phyloP scores from a whole-genome alignment of 2,888 invertebrate species.

The Sphinx pinastri region DNA sequence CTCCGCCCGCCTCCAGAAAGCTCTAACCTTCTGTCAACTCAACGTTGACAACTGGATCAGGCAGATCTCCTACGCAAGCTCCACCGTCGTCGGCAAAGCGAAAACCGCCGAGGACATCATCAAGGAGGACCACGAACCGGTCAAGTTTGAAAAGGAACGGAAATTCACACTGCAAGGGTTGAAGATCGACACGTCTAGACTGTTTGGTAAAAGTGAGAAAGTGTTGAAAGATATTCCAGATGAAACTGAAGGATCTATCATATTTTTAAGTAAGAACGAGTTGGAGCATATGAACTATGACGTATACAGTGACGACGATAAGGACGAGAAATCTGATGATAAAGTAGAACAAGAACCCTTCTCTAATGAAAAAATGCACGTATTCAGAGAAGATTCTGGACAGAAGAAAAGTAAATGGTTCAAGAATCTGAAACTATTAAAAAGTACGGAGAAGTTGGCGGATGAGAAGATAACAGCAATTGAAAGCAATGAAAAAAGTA shows the following conservation, averaged over 20 bases:
- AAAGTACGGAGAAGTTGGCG: slow-evolving; percentile 72
- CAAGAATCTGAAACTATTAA: slow-evolving; percentile 83
- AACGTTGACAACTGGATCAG: slow-evolving; percentile 86
- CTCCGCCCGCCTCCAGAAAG: slow-evolving; percentile 86
- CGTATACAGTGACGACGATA: slow-evolving; percentile 79
- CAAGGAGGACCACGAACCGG: slow-evolving; percentile 79
- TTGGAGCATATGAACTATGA: slow-evolving; percentile 85
- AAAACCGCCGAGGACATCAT: slow-evolving; percentile 82
- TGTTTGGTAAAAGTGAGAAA: slow-evolving; percentile 81
- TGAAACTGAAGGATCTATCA: slow-evolving; percentile 87
- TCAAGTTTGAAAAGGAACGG: slow-evolving; percentile 80
- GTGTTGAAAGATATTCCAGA: slow-evolving; percentile 81
- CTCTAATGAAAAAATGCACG: slow-evolving; percentile 77
- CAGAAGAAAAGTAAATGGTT: slow-evolving; percentile 87
- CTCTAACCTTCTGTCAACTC: slow-evolving; percentile 86
- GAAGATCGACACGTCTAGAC: slow-evolving; percentile 76
- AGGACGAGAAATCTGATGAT: slow-evolving; percentile 74
- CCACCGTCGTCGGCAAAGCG: slow-evolving; percentile 66
- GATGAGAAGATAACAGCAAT: slow-evolving; percentile 76
- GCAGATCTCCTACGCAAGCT: slow-evolving; percentile 83
- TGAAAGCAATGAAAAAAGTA: slow-evolving; percentile 68
- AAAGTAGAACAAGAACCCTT: slow-evolving; percentile 71
- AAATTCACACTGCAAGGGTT: slow-evolving; percentile 80
- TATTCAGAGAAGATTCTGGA: slow-evolving; percentile 76
- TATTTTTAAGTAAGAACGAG: slow-evolving; percentile 87